Base-by-base conservation (phyloP, 2,113 vertebrate genomes). In the Triplophysa rosa region DNA sequence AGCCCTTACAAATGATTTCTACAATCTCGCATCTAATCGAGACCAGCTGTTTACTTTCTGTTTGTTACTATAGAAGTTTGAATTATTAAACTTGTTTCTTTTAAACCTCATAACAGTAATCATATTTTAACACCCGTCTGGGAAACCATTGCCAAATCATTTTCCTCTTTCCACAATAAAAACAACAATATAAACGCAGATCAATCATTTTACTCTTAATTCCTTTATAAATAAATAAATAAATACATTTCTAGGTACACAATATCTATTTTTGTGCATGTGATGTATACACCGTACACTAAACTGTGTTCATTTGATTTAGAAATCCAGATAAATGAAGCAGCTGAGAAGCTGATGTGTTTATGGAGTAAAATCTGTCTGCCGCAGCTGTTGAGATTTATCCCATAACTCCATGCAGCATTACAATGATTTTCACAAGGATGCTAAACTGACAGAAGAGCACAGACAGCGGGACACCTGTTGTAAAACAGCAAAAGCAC, bases 131-230 rank as follows among this genome's bases (percentile, higher is more conserved):
- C 86, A 72, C 69, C 80, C 83, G 66, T 86, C 83, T 77, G 77
- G 84, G 72, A 73, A 74, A 81, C 82, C 79, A 81, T 47, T 63
- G 79, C 78, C 77, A 78, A 62, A 90, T 86, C 77, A 76, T 78
- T 77, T 81, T 87, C 87, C 80, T 88, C 84, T 87, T 82, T 80
- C 81, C 81, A 70, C 84, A 70, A 82, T 78, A 89, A 89, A 87
- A 91, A 91, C 92, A 87, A 89, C 89, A 92, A 87, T 85, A 54
- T 6, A 90, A 91, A 90, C 82, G 87, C 75, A 86, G 83, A 45
- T 11, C 8, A 1, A 45, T 45, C 2, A 45, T 45, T 45, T 12
- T 73, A 37, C 33, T 7, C 0, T 37, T 7, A 37, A 7, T 37
- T 1, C 33, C 33, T 37, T 37, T 37, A 7, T 37, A 37, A 37